Evolutionary conservation across 2,888 invertebrate species (phyloP), one percentile per base, ranked within the genome.

Genomic region (Cephus runcator): DNA sequence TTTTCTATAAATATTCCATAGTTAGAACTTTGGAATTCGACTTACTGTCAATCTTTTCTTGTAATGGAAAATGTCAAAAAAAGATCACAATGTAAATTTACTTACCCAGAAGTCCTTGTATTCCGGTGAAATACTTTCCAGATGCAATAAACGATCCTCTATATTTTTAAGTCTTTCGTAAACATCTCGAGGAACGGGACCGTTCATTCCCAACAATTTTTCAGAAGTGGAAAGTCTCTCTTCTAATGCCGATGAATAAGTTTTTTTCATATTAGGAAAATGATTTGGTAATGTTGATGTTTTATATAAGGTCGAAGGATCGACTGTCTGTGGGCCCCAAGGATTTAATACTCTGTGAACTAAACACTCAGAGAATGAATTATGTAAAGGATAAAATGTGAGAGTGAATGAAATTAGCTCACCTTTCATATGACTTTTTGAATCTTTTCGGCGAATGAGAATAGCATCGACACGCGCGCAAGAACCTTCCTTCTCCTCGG

Each of bases 381-480:
- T n/a, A 36, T 34, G 35, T 35, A 35, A 74, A 74, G n/a, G 30
- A 74, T 30, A 9, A 35, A 35, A 75, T 73, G 69, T 73, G 73
- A 35, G 34, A 69, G 75, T 69, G 12, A 75, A 76, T 68, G 71
- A 78, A 56, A n/a, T 33, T 36, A 15, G 11, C 76, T 77, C 91
- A 96, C 97, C 95, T 94, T 95, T 95, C 78, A 97, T 93, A 92
- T 96, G 97, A 82, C 96, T 95, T 88, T 95, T 96, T 0, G 95
- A 95, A 87, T 95, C 96, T 84, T 94, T 95, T 76, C 95, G 93
- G 82, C 94, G 95, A 4, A 95, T 93, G 80, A 96, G 93, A 83
- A 94, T 93, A 69, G 97, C 95, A 88, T 96, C 94, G 23, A 96
- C 95, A 87, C 97, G 92, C 0, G 97, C 97, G 92, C 97, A 97